These are phyloP conservation scores for Catajapyx aquilonaris DNA, from an alignment of 1,140 invertebrate species.

Conservation along the genomic window DNA sequence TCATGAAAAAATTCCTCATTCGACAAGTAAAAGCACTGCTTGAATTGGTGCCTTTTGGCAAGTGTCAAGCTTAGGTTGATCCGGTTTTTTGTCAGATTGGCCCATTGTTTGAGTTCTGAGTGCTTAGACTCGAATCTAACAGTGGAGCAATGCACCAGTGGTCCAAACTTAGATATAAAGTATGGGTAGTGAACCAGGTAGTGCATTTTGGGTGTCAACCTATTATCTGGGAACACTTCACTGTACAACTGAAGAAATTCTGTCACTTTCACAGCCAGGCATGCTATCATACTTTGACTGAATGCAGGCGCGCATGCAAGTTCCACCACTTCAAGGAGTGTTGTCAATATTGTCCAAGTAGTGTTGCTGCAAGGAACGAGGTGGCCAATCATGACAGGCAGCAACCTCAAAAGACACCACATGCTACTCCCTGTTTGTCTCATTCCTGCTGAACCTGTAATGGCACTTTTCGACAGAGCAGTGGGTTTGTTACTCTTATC, in stretches of 20 bases:
- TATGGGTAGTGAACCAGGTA: not conserved
- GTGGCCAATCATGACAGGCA: not conserved
- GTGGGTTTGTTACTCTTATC: not conserved
- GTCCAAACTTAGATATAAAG: not conserved
- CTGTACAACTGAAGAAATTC: not conserved
- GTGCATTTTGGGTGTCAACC: not conserved
- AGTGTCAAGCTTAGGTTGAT: not conserved
- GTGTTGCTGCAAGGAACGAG: not conserved
- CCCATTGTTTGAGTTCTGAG: not conserved
- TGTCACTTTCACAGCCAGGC: not conserved
- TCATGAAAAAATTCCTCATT: not conserved
- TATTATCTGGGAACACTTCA: not conserved
- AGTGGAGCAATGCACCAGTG: not conserved
- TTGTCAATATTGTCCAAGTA: not conserved
- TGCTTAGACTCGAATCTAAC: not conserved
- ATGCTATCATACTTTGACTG: not conserved
- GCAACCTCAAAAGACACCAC: not conserved
- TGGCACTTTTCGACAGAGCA: not conserved
- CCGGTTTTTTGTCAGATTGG: not conserved
- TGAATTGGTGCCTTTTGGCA: not conserved
- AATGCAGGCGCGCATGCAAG: not conserved
- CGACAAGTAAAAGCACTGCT: not conserved
- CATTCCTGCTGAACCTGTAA: not conserved
- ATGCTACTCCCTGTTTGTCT: not conserved
- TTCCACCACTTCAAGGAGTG: not conserved